phyloP scores from a whole-genome alignment of 2,888 invertebrate species.

The Cantharis nigra region DNA sequence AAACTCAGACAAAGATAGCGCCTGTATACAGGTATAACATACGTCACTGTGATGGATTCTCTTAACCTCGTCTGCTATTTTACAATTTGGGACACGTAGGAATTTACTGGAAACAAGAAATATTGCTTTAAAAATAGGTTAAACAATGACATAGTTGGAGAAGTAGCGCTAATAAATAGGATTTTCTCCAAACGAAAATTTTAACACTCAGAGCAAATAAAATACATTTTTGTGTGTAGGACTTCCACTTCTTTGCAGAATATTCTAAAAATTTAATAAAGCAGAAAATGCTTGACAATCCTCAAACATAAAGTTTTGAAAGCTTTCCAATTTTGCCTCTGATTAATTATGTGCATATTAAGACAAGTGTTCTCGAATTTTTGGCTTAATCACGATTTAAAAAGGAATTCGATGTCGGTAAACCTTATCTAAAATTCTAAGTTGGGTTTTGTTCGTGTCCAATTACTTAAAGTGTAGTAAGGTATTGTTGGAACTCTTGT shows the following conservation, averaged over 20 bases:
- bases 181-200: conserved; percentile 6
- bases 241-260: background rate
- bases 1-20: conserved; percentile 35
- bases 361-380: conserved; percentile 7
- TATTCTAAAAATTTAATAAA: background rate
- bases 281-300: background rate
- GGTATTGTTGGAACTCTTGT: background rate
- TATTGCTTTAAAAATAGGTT: conserved; percentile 25
- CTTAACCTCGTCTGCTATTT: conserved; percentile 29
- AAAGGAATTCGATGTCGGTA: conserved; percentile 4
- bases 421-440: conserved; percentile 13
- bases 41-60: conserved; percentile 43
- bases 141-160: conserved; percentile 11
- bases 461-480: background rate
- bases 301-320: background rate
- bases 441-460: background rate
- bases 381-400: conserved; percentile 18
- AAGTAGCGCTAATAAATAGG: conserved; percentile 10
- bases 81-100: conserved; percentile 27
- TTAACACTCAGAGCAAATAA: background rate
- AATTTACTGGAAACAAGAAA: conserved; percentile 23
- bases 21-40: conserved; percentile 43
- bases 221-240: background rate
- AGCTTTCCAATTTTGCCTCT: conserved; percentile 17
- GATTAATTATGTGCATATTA: conserved; percentile 16